Base-by-base conservation (phyloP, 2,888 invertebrate genomes). In the Drosophila atripex region DNA sequence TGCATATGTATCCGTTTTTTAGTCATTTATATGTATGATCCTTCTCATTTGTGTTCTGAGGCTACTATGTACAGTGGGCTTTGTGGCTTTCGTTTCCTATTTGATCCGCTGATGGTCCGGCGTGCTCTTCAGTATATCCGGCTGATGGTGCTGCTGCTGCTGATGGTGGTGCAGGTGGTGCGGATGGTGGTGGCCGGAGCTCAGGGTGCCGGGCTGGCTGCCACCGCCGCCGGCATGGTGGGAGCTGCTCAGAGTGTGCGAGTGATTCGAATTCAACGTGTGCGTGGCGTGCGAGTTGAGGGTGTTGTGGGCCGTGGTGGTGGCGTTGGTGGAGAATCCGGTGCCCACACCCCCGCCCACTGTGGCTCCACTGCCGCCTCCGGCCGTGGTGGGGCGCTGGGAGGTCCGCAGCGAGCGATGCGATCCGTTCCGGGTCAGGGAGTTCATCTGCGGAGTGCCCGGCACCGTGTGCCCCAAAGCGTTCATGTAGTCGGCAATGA, bases 401-500 rank as follows among this genome's bases (percentile, higher is more conserved):
- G 87, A 80, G 18, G 90, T 83, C 54, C 91, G 92, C 25, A 94
- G 90, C 23, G 94, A 94, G 66, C 95, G 93, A 85, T 94, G 94
- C 35, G 94, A 94, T 43, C 95, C 95, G 89, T 94, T 94, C 9
- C 95, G 92, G 0, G 96, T 95, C 8, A 96, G 92, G 0, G 96
- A 95, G 89, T 95, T 95, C 94, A 96, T 94, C 77, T 95, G 95
- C 0, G 97, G 96, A 0, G 96, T 96, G 6, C 95, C 95, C 0
- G 95, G 94, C 63, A 94, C 92, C 43, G 95, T 94, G 59, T 95
- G 94, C 0, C 95, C 95, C 77, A 97, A 91, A 0, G 97, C 96
- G 92, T 98, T 98, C 95, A 97, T 98, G 91, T 98, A 98, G 92
- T 98, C 98, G 23, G 98, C 97, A 89, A 97, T 97, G 25, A 98